Base-by-base conservation (phyloP, 1,140 invertebrate species). In the Muscidifurax raptorellus region DNA sequence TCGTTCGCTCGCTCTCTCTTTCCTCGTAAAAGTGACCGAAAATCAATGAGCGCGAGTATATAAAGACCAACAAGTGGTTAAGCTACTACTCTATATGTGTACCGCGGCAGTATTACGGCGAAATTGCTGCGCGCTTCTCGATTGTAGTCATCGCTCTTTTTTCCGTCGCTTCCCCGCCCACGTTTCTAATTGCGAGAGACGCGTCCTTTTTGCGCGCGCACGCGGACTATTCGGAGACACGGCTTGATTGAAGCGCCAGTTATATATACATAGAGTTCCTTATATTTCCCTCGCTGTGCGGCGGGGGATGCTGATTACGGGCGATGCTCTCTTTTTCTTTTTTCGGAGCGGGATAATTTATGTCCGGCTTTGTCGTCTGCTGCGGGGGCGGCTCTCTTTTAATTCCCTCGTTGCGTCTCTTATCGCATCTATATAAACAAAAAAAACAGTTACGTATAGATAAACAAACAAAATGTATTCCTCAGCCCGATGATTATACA, bases 51-150 rank as follows among this genome's bases (percentile, higher is more conserved):
- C 47, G 83, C 44, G 86, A 59, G 52, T n/a, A 40, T 40, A 40
- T 40, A 40, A 7, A 0, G 66, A 85, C 84, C 88, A 89, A 89
- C 88, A 89, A 89, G 88, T 89, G 86, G 88, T 87, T 87, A 86
- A 40, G 82, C 83, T 85, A 85, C 66, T 69, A 13, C 86, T 85
- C 86, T 85, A 85, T n/a, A n/a, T n/a, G n/a, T n/a, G n/a, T n/a
- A n/a, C 84, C 86, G 44, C 85, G 71, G 74, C 22, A n/a, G 22
- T 6, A 76, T 84, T 84, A 25, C 84, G 47, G 25, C 18, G 22
- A 76, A 76, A 76, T 76, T 52, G 74, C 74, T 59, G 18, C 52
- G 52, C 18, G 74, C n/a, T n/a, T 76, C 25, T 28, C 74, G 28
- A 74, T 74, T 74, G 71, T 32, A 18, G 30, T 36, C 71, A 40